Evolutionary conservation across 2,888 invertebrate species (phyloP).

Genomic region (Dolomedes plantarius): DNA sequence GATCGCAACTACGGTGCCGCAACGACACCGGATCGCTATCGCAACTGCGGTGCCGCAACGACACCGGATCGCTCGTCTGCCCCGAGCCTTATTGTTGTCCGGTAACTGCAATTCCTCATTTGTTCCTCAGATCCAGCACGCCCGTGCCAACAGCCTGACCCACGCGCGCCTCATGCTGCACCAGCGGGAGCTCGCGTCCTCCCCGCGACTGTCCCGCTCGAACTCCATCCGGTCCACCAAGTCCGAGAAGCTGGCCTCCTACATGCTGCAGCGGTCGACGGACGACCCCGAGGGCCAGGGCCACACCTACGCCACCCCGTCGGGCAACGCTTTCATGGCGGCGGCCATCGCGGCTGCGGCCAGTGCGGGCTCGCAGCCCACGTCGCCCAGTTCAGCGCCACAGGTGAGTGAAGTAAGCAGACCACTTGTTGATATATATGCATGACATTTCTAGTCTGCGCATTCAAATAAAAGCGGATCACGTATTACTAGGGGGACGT

Average conservation of each 20-base stretch:
- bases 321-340: conserved; percentile 50
- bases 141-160: conserved; percentile 84
- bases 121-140: conserved; percentile 82
- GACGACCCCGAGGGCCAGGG: conserved; percentile 80
- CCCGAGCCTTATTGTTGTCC: no score
- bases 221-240: conserved; percentile 97
- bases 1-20: no score
- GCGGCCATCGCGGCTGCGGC: conserved; percentile 49
- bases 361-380: conserved; percentile 84
- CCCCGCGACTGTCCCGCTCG: conserved; percentile 86
- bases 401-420: conserved; percentile 32
- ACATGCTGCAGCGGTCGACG: conserved; percentile 88
- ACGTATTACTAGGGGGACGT: no score
- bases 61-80: no score
- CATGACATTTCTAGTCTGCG: no score
- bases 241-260: conserved; percentile 95
- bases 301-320: conserved; percentile 42
- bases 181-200: conserved; percentile 78
- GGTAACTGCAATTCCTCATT: no score
- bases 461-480: no score
- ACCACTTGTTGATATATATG: background rate
- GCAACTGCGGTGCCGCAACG: no score
- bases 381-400: conserved; percentile 82
- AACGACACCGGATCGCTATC: no score
- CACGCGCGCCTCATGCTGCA: conserved; percentile 83